phyloP scores from a whole-genome alignment of 2,113 vertebrate species.

The Osmerus mordax region DNA sequence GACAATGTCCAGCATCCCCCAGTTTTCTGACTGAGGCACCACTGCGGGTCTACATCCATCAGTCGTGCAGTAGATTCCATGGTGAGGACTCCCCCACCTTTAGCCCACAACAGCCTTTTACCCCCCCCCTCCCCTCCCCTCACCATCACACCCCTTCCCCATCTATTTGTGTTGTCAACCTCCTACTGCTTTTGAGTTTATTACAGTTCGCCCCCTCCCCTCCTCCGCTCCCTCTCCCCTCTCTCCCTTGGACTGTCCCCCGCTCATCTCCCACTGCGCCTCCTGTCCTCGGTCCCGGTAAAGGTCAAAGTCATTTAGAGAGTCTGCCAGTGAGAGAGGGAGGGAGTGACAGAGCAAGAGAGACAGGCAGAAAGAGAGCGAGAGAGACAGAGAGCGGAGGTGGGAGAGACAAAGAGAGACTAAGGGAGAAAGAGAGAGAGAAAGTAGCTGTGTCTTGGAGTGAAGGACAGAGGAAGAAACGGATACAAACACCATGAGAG shows the following conservation, averaged over 20 bases:
- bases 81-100: slow-evolving; percentile 53
- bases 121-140: slow-evolving; percentile 32
- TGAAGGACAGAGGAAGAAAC: too few relatives aligned
- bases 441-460: neutral
- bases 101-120: slow-evolving; percentile 50
- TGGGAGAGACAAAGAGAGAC: slow-evolving; percentile 10
- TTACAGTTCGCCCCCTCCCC: slow-evolving; percentile 58
- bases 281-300: slow-evolving; percentile 54
- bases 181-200: slow-evolving; percentile 65
- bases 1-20: neutral
- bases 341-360: neutral
- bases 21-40: neutral
- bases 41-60: neutral
- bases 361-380: slow-evolving; percentile 12
- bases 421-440: slow-evolving; percentile 32
- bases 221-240: slow-evolving; percentile 28
- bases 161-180: slow-evolving; percentile 63
- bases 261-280: slow-evolving; percentile 43
- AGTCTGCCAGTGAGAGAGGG: slow-evolving; percentile 37
- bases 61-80: slow-evolving; percentile 28
- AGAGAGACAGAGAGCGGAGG: slow-evolving; percentile 9
- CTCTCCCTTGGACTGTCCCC: slow-evolving; percentile 22
- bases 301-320: slow-evolving; percentile 72
- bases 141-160: slow-evolving; percentile 9
- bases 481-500: too few relatives aligned